phyloP scores from a whole-genome alignment of 2,797 vertebrate genomes.

The Epinephelus awoara region DNA sequence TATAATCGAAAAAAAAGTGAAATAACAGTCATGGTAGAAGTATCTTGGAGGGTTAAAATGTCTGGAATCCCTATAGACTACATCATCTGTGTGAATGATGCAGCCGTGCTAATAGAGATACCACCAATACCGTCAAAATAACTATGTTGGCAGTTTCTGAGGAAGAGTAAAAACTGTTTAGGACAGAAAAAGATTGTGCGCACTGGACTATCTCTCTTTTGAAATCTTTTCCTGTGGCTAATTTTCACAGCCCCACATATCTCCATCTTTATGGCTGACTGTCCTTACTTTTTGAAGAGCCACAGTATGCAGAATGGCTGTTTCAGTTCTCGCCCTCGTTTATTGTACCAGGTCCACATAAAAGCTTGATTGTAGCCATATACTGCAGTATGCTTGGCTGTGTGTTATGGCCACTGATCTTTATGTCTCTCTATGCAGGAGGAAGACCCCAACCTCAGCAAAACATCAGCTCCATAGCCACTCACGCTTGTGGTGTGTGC shows the following conservation, averaged over 20 bases:
- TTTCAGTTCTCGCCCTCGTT: conserved; percentile 62
- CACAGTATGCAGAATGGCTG: conserved; percentile 65
- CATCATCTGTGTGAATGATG: background rate
- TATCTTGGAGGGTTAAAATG: too few species aligned
- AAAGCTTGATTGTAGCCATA: conserved; percentile 77
- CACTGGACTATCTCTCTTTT: background rate
- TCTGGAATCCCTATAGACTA: too few species aligned
- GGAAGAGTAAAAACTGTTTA: background rate
- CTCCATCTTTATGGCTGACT: conserved; percentile 55
- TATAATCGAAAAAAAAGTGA: too few species aligned
- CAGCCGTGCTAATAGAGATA: background rate
- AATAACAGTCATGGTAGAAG: too few species aligned
- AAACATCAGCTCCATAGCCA: conserved; percentile 63
- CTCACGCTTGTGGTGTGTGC: conserved; percentile 29
- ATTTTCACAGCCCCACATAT: conserved; percentile 52
- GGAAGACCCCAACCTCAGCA: conserved; percentile 75
- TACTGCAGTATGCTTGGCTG: conserved; percentile 78
- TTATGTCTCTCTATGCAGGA: conserved; percentile 71
- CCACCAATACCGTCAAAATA: background rate
- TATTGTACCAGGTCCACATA: conserved; percentile 76
- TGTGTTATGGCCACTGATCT: conserved; percentile 78
- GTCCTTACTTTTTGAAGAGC: conserved; percentile 61
- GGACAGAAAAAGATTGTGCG: too few species aligned
- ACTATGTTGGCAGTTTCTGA: background rate
- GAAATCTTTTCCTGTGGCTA: conserved; percentile 16